Base-by-base conservation (phyloP, 2,797 vertebrate species). In the Acropternis orthonyx region DNA sequence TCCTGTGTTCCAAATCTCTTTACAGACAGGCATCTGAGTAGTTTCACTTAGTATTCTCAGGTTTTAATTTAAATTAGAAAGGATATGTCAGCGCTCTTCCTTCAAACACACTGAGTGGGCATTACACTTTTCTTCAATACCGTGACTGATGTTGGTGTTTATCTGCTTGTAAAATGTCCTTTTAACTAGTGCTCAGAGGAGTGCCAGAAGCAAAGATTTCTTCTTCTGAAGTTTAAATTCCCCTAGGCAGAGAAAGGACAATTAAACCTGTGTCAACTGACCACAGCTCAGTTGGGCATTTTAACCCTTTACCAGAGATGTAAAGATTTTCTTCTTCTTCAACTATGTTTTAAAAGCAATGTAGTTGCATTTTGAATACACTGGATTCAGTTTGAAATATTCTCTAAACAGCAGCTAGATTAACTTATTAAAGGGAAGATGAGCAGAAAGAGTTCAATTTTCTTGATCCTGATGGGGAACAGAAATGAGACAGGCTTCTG, bases 31-130 rank as follows among this genome's bases (percentile, higher is more conserved):
- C 54, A 27, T 43, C 68, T 61, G 37, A 77, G 14, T 67, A 65
- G 46, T 88, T 92, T 55, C 41, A 61, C 20, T 80, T 32, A 55
- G n/a, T 37, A 61, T 65, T 81, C 55, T 24, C 39, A 68, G 43
- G 21, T n/a, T 48, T 72, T 80, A 51, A 80, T 95, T 91, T 96
- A 83, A 85, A 65, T 65, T 43, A 61, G 20, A 92, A 94, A 92
- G 55, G 10, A 21, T 20, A 22, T 32, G 41, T 68, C 32, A 17
- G 9, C 23, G 6, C 41, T 83, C 59, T 66, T 67, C 32, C 27
- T 94, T 89, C 72, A 41, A 80, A 68, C 22, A 41, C 17, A 37
- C 14, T 23, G 56, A 56, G 30, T 16, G 32, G 41, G 46, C 46
- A 26, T 39, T 32, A 54, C 8, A 46, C 10, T 75, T 66, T 54